These are phyloP conservation scores for Pleuronectes platessa DNA, from an alignment of 2,113 vertebrate genomes.

Conservation along the genomic window DNA sequence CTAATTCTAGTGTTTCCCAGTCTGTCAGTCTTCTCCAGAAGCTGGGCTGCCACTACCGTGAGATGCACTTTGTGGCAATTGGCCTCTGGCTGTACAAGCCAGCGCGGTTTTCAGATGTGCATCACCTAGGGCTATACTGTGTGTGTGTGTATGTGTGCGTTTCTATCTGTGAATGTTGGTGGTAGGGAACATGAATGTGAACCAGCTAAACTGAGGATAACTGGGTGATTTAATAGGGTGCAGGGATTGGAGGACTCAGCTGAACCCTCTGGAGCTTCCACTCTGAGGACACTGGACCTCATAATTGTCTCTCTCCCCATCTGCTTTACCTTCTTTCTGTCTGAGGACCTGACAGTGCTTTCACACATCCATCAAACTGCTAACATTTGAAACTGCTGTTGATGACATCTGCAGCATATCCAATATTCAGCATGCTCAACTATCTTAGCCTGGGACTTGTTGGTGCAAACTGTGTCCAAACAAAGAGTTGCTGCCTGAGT, in stretches of 20 bases:
- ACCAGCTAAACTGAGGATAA: neutral
- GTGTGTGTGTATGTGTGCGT: slow-evolving; percentile 23
- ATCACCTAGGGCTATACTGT: slow-evolving; percentile 46
- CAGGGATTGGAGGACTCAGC: slow-evolving; percentile 28
- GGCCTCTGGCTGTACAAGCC: slow-evolving; percentile 1
- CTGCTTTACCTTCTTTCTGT: neutral
- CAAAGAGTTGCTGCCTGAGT: slow-evolving; percentile 47
- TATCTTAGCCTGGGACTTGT: slow-evolving; percentile 22
- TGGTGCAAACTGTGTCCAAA: slow-evolving; percentile 44
- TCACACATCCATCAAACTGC: neutral
- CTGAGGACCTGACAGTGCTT: neutral
- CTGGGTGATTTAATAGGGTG: slow-evolving; percentile 24
- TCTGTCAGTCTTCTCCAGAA: slow-evolving; percentile 13
- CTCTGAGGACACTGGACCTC: neutral
- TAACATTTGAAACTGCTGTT: neutral
- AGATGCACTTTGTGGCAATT: slow-evolving; percentile 33
- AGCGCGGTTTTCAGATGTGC: neutral
- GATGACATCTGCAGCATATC: slow-evolving; percentile 6
- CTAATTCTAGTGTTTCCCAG: neutral
- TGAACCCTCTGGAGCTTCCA: slow-evolving; percentile 20
- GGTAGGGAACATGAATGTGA: neutral
- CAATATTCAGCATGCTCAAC: neutral
- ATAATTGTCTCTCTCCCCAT: slow-evolving; percentile 5
- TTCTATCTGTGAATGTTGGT: neutral
- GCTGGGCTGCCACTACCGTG: neutral